These are phyloP conservation scores for Polypterus senegalus DNA, from an alignment of 2,113 vertebrate genomes.

Conservation along the genomic window DNA sequence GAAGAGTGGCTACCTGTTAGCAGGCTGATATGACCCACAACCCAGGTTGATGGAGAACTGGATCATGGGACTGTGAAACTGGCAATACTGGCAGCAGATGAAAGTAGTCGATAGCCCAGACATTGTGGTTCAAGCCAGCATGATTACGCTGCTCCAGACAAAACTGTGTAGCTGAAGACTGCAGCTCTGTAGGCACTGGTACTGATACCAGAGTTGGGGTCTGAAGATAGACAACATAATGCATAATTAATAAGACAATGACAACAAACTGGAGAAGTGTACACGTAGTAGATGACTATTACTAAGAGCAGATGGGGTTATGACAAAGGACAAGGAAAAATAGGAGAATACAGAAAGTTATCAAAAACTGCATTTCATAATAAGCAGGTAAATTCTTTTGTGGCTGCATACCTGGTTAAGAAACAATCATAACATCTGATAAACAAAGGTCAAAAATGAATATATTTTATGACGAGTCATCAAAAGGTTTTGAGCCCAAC, in stretches of 20 bases:
- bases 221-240: constrained; percentile 32
- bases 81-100: constrained; percentile 81
- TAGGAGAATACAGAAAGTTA: too few relatives aligned
- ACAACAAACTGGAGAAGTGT: background rate
- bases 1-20: constrained; percentile 69
- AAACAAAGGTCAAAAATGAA: too few relatives aligned
- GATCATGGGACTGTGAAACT: constrained; percentile 71
- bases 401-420: too few relatives aligned
- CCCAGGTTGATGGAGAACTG: constrained; percentile 96
- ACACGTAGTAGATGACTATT: too few relatives aligned
- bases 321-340: too few relatives aligned
- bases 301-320: too few relatives aligned
- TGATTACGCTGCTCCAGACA: constrained; percentile 84
- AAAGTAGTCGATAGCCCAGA: constrained; percentile 91
- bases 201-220: constrained; percentile 77
- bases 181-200: constrained; percentile 73
- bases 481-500: too few relatives aligned
- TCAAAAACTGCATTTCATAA: too few relatives aligned
- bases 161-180: constrained; percentile 79
- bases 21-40: constrained; percentile 85
- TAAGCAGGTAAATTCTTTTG: too few relatives aligned
- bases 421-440: too few relatives aligned
- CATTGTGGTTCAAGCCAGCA: constrained; percentile 65
- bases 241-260: background rate
- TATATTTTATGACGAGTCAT: too few relatives aligned